Evolutionary conservation across 2,797 vertebrate genomes (phyloP), one percentile per base, ranked within the genome.

Genomic region (Toxotes lorentzi): DNA sequence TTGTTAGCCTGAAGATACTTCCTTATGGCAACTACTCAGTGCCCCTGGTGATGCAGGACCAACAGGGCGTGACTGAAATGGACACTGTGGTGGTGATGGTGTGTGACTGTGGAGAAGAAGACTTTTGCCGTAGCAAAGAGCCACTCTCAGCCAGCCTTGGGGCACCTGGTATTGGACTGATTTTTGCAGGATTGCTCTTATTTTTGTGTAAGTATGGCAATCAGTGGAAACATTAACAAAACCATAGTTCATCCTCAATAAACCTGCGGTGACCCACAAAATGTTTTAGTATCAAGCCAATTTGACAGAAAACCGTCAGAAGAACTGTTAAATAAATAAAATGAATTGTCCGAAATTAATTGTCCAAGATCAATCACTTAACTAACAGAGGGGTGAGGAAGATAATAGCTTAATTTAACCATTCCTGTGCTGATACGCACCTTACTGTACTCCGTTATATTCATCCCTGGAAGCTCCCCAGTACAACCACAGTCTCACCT

Each of bases 21-120:
- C 70, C 89, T 0, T 91, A 73, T 5, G 96, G 94, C 3, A 94
- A 91, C 69, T 96, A 97, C 82, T 81, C 78, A 0, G 88, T 98
- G 66, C 95, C 95, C 0, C 23, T 98, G 57, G 9, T 70, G 40
- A 94, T 97, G 56, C 67, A 84, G 56, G 97, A 97, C 78, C 93
- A 91, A 7, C 96, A 97, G 88, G 94, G 93, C 13, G 0, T 75
- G 14, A 27, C 5, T 2, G 77, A 32, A 16, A 51, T 43, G 17
- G 88, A 95, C 14, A 88, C 56, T 2, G 57, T 96, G 17, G 7
- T 70, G 0, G 76, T 97, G 54, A 75, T 61, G 2, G 47, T 97
- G 70, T 98, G 97, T 57, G 83, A 90, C 70, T 98, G 96, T 61
- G 82, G 50, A 0, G 5, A 70, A 1, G 70, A 72, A 0, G 2